A percentile compares a stretch with the other conserved stretches of the same genome.
Evolutionary conservation across 2,113 vertebrate genomes (phyloP).

Genomic region (Tragelaphus scriptus): DNA sequence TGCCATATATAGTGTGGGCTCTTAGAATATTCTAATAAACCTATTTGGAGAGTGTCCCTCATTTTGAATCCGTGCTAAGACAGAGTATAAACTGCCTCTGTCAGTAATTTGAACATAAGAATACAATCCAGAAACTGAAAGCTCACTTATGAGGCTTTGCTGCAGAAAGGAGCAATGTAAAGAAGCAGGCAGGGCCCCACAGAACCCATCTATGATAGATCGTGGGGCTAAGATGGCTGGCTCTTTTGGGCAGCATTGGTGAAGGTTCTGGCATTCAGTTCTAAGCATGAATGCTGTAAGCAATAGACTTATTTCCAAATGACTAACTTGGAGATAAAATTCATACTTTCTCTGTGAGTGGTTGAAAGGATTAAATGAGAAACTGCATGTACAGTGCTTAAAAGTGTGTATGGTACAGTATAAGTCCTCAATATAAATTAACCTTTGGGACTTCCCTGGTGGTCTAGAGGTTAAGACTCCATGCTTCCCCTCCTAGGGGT

Average conservation of each 20-base stretch:
- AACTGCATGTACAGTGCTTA: background rate
- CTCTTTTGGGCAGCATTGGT: background rate
- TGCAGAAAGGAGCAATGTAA: background rate
- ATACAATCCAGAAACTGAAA: background rate
- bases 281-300: background rate
- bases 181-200: background rate
- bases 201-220: background rate
- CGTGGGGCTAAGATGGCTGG: fast-evolving
- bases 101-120: background rate
- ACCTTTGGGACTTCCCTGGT: background rate
- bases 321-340: background rate
- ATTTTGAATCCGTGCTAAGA: background rate
- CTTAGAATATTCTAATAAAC: background rate
- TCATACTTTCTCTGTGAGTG: background rate
- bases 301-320: background rate
- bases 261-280: background rate
- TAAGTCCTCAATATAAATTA: background rate
- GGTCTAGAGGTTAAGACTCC: background rate
- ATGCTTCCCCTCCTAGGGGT: background rate
- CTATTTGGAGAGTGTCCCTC: background rate
- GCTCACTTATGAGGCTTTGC: background rate
- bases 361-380: background rate
- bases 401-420: background rate
- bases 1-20: background rate
- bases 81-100: background rate